phyloP scores from a whole-genome alignment of 2,888 invertebrate genomes.

The Augochlorella aurata region DNA sequence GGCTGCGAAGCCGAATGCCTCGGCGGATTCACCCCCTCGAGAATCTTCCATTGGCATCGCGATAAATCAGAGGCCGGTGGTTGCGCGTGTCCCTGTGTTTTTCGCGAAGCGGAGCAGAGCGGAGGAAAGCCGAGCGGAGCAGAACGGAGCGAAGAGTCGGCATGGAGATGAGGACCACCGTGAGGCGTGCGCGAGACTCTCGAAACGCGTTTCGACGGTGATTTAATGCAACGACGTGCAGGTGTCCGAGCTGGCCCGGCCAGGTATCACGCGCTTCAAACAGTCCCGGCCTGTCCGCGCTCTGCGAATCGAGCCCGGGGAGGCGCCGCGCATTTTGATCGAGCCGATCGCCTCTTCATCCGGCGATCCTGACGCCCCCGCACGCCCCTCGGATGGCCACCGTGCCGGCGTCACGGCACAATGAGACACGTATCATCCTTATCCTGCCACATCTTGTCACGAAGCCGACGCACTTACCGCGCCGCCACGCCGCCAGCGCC shows the following conservation, averaged over 20 bases:
- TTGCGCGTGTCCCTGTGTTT: slow-evolving; percentile 45
- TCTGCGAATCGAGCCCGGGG: slow-evolving; percentile 58
- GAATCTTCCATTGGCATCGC: slow-evolving; percentile 25
- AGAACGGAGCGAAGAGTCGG: background rate
- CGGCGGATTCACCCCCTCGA: slow-evolving; percentile 13
- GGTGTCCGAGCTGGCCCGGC: slow-evolving; percentile 57
- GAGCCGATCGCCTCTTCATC: slow-evolving; percentile 54
- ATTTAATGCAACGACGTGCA: slow-evolving; percentile 70
- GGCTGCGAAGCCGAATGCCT: background rate
- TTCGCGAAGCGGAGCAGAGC: slow-evolving; percentile 34
- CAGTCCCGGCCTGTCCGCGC: slow-evolving; percentile 48
- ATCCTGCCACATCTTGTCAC: slow-evolving; percentile 82
- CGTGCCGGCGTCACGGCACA: slow-evolving; percentile 60
- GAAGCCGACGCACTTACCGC: slow-evolving; percentile 78
- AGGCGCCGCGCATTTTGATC: slow-evolving; percentile 71
- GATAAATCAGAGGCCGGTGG: slow-evolving; percentile 53
- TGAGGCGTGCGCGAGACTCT: slow-evolving; percentile 51
- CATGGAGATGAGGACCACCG: slow-evolving; percentile 70
- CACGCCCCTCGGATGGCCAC: background rate
- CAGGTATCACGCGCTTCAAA: slow-evolving; percentile 61
- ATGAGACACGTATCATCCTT: slow-evolving; percentile 79
- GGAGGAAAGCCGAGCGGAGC: too few relatives aligned
- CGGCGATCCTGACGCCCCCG: slow-evolving; percentile 17
- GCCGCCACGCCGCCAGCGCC: slow-evolving; percentile 24
- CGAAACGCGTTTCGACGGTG: slow-evolving; percentile 64